phyloP scores from a whole-genome alignment of 2,888 invertebrate species.

The Protonemura montana region DNA sequence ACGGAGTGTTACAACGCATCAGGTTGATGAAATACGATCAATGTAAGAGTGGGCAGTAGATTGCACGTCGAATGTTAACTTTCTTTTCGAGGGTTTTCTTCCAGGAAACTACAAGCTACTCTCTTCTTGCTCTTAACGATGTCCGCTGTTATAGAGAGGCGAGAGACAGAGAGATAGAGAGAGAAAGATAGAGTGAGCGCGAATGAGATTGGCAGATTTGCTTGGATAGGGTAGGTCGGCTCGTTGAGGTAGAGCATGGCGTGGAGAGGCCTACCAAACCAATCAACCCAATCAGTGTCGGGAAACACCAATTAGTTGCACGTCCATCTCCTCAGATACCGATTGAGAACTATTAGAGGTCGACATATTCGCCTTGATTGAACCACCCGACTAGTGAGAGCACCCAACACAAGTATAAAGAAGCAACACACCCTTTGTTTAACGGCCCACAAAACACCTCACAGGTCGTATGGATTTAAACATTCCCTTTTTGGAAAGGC shows the following conservation, averaged over 20 bases:
- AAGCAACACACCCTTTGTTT: not conserved
- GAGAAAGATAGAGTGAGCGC: not conserved
- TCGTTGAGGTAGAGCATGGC: not conserved
- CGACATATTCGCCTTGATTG: not conserved
- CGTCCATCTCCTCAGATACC: not conserved
- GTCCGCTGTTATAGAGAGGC: not conserved
- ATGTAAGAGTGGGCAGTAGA: not conserved
- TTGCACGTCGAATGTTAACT: not conserved
- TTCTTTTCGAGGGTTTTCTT: not conserved
- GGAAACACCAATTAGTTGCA: not conserved
- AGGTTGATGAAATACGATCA: not conserved
- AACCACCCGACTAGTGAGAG: not conserved
- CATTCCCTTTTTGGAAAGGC: not conserved
- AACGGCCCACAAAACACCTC: not conserved
- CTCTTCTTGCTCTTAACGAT: not conserved
- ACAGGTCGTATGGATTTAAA: not conserved
- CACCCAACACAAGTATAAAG: not conserved
- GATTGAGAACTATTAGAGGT: not conserved
- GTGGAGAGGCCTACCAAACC: not conserved
- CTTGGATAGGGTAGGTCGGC: not conserved
- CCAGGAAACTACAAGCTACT: not conserved
- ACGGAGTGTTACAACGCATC: not conserved
- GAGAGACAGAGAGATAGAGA: not conserved
- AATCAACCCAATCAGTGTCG: not conserved
- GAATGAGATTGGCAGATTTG: constrained; percentile 14